These are phyloP conservation scores for Sarcophaga caerulescens DNA, from an alignment of 2,888 invertebrate genomes.

Conservation along the genomic window DNA sequence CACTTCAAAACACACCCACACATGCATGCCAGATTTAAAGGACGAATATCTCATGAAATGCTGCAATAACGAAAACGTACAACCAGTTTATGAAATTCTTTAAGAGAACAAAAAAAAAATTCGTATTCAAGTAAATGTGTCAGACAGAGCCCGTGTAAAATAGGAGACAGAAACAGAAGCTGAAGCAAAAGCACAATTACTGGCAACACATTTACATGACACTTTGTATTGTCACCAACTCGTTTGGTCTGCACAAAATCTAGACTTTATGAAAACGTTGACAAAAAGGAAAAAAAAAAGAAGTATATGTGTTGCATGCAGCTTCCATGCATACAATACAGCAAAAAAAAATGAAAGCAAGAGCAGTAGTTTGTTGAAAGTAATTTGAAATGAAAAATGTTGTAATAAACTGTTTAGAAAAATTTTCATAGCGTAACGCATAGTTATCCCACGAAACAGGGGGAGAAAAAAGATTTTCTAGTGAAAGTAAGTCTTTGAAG, in stretches of 20 bases:
- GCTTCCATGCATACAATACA: neutral
- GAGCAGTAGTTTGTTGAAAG: constrained; percentile 12
- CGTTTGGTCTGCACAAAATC: constrained; percentile 52
- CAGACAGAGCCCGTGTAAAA: neutral
- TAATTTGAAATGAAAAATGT: constrained; percentile 46
- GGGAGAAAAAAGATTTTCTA: neutral
- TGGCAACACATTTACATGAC: constrained; percentile 50
- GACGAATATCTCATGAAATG: no score
- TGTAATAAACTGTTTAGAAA: constrained; percentile 39
- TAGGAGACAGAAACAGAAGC: neutral
- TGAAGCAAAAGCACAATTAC: neutral
- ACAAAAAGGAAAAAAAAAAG: neutral
- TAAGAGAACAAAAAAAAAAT: neutral
- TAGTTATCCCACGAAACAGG: neutral
- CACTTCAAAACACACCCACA: no score
- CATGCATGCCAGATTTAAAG: no score
- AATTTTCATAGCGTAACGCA: neutral
- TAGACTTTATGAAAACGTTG: constrained; percentile 44
- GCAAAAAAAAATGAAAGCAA: neutral
- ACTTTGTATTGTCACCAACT: constrained; percentile 54
- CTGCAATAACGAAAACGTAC: neutral
- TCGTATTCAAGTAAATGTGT: constrained; percentile 29
- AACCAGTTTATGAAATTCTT: neutral
- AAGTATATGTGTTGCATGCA: constrained; percentile 16
- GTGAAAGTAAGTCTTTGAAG: neutral